phyloP scores from a whole-genome alignment of 2,113 vertebrate genomes.

The Lampris megalopsis region DNA sequence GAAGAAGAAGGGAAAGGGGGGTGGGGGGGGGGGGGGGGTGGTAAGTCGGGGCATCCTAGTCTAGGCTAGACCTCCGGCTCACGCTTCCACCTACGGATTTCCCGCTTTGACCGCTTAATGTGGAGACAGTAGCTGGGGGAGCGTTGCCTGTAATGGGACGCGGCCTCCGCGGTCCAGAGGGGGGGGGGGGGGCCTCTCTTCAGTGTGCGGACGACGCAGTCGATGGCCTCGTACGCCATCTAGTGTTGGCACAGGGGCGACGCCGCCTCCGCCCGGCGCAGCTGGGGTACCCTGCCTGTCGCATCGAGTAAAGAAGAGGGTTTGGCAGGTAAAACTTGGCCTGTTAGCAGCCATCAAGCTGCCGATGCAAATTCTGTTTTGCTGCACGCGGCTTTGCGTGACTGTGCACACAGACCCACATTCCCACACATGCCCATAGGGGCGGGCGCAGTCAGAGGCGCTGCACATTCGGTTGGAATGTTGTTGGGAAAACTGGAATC shows the following conservation, averaged over 20 bases:
- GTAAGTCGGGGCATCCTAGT: no score
- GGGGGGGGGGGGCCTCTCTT: conserved; percentile 16
- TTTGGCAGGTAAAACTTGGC: conserved; percentile 18
- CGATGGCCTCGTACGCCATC: conserved; percentile 46
- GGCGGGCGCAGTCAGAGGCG: conserved; percentile 17
- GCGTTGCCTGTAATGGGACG: no score
- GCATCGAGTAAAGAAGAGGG: neutral
- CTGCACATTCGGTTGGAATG: conserved; percentile 18
- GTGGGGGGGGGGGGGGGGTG: conserved; percentile 30
- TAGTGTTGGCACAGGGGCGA: conserved; percentile 27
- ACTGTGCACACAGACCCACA: neutral
- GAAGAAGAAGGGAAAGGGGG: neutral
- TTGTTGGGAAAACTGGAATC: conserved; percentile 6
- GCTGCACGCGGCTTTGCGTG: neutral
- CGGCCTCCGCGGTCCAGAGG: neutral
- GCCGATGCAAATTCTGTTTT: conserved; percentile 7
- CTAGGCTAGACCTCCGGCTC: no score
- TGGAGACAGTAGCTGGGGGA: no score
- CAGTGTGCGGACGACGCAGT: neutral
- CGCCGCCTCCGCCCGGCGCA: neutral
- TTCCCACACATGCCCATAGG: conserved; percentile 9
- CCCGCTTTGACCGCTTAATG: no score
- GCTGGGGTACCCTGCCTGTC: no score
- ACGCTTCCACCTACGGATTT: no score
- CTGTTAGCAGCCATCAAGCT: conserved; percentile 9